Evolutionary conservation across 2,888 invertebrate genomes (phyloP).

Genomic region (Salpingus planirostris): DNA sequence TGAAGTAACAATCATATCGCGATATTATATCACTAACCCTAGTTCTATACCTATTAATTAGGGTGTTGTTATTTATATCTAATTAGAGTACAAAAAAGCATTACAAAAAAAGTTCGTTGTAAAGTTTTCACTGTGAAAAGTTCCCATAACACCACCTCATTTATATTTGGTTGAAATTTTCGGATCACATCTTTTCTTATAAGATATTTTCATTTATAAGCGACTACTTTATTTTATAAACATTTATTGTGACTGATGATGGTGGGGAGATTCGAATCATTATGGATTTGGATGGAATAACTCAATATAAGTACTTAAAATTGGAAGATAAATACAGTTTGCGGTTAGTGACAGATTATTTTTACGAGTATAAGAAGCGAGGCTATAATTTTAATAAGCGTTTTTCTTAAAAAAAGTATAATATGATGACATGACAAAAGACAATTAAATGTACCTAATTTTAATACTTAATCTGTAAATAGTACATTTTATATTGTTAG

Average conservation of each 20-base stretch:
- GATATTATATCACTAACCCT: slow-evolving; percentile 30
- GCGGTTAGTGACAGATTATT: slow-evolving; percentile 24
- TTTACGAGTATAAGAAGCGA: slow-evolving; percentile 19
- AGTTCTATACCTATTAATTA: slow-evolving; percentile 22
- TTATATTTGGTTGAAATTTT: too few relatives aligned
- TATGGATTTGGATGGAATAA: too few relatives aligned
- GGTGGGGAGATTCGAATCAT: too few relatives aligned
- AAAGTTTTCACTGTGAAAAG: too few relatives aligned
- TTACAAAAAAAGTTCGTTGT: too few relatives aligned
- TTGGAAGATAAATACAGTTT: slow-evolving; percentile 21
- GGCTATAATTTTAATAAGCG: slow-evolving; percentile 21
- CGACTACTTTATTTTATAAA: too few relatives aligned
- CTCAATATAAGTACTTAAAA: too few relatives aligned
- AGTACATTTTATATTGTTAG: slow-evolving; percentile 33
- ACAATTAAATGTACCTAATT: slow-evolving; percentile 38
- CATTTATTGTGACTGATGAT: too few relatives aligned
- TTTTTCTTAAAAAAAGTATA: slow-evolving; percentile 19
- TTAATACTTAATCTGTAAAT: slow-evolving; percentile 35
- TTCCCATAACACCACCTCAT: too few relatives aligned
- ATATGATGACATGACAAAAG: slow-evolving; percentile 27
- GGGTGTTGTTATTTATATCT: slow-evolving; percentile 30
- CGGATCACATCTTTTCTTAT: too few relatives aligned
- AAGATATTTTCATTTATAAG: too few relatives aligned
- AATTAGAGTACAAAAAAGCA: slow-evolving; percentile 42
- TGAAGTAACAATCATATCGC: slow-evolving; percentile 39